Conservation (phyloP, 2,888 invertebrate genomes). For the Cantharis nigra region DNA sequence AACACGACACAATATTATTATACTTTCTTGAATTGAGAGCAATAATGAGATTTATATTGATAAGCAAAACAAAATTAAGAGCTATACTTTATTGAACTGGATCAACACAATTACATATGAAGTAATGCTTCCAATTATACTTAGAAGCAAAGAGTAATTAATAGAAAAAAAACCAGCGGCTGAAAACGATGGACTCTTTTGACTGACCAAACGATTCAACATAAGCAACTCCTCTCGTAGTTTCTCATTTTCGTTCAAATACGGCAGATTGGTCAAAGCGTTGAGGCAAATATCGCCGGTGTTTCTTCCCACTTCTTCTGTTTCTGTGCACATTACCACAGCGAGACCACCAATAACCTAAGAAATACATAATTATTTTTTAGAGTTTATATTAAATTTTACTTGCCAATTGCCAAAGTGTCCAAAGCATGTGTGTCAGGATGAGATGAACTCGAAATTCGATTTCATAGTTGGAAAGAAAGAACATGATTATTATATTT, state of each 20-base stretch:
- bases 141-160: not conserved
- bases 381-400: not conserved
- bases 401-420: not conserved
- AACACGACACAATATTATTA: too few relatives aligned
- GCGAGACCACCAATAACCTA: not conserved
- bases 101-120: not conserved
- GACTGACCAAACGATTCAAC: not conserved
- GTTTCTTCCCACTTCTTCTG: not conserved
- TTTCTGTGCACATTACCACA: not conserved
- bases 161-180: not conserved
- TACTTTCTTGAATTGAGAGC: too few relatives aligned
- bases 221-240: not conserved
- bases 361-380: not conserved
- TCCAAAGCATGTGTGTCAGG: not conserved
- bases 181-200: not conserved
- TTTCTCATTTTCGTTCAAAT: not conserved
- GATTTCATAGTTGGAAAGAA: not conserved
- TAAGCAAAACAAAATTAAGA: too few relatives aligned
- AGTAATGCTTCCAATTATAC: not conserved
- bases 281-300: not conserved
- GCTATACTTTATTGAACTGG: not conserved
- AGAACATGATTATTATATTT: not conserved
- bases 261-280: not conserved
- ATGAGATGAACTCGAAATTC: not conserved
- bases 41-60: too few relatives aligned